Evolutionary conservation across 2,888 invertebrate species (phyloP).

Genomic region (Aleiodes testaceus): DNA sequence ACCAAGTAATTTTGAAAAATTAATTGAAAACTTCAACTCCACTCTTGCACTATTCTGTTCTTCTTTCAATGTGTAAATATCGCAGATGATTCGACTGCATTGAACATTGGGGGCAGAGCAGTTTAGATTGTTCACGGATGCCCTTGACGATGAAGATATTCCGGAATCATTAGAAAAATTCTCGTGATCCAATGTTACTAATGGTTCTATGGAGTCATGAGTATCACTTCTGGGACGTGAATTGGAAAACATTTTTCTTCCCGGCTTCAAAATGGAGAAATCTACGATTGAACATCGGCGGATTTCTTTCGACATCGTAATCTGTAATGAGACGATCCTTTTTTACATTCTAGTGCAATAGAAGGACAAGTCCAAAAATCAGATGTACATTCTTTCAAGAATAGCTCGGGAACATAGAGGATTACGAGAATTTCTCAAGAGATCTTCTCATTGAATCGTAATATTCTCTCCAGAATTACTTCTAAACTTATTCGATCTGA

Average conservation of each 20-base stretch:
- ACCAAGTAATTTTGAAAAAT: conserved; percentile 53
- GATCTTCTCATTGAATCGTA: no score
- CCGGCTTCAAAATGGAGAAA: conserved; percentile 28
- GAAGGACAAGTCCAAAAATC: no score
- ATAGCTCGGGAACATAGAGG: no score
- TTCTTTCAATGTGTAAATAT: conserved; percentile 52
- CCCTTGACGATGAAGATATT: background rate
- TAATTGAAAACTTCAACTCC: conserved; percentile 51
- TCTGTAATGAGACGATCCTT: conserved; percentile 44
- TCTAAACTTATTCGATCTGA: background rate
- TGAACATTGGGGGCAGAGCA: conserved; percentile 54
- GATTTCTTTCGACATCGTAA: conserved; percentile 52
- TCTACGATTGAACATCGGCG: conserved; percentile 51
- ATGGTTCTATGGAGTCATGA: conserved; percentile 25
- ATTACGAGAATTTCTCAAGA: no score
- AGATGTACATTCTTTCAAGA: no score
- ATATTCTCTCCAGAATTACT: background rate
- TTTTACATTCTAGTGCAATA: background rate
- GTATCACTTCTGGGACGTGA: conserved; percentile 35
- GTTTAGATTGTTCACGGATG: conserved; percentile 51
- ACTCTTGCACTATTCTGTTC: conserved; percentile 56
- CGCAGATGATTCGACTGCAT: conserved; percentile 56
- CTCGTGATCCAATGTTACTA: background rate
- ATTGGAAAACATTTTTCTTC: background rate
- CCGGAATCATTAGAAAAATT: conserved; percentile 4